phyloP scores from a whole-genome alignment of 2,888 invertebrate species.

The Diarsia rubi region DNA sequence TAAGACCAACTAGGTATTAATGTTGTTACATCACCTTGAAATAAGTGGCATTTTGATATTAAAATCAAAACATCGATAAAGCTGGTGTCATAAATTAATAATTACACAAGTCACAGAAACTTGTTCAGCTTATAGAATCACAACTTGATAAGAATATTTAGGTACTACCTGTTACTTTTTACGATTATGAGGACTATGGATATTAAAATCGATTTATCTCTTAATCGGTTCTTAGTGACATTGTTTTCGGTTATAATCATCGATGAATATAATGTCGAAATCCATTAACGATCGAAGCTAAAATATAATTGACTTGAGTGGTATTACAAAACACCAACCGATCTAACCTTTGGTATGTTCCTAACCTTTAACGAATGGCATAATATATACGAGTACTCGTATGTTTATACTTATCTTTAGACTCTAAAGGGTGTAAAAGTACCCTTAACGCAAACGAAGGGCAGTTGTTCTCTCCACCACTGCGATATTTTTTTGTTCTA shows the following conservation, averaged over 20 bases:
- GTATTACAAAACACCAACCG: conserved; percentile 42
- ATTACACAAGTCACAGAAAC: conserved; percentile 5
- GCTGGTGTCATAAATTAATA: neutral
- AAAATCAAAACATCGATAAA: conserved; percentile 8
- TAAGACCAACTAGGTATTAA: neutral
- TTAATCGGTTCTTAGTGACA: conserved; percentile 10
- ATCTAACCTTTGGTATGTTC: conserved; percentile 44
- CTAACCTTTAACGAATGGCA: conserved; percentile 47
- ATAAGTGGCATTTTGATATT: neutral
- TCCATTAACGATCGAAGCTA: conserved; percentile 21
- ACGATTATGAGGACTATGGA: conserved; percentile 2
- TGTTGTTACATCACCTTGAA: neutral
- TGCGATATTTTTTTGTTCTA: too few species aligned
- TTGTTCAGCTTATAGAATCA: conserved; percentile 17
- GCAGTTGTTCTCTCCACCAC: too few species aligned
- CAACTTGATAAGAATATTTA: conserved; percentile 13
- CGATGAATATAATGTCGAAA: conserved; percentile 15
- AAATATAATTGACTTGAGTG: conserved; percentile 42
- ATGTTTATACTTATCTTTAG: neutral
- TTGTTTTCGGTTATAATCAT: conserved; percentile 20
- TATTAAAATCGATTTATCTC: conserved; percentile 25
- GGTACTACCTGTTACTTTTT: conserved; percentile 17
- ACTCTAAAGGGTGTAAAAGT: too few species aligned
- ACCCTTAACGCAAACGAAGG: too few species aligned
- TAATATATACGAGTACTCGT: conserved; percentile 13